Conservation (phyloP, 2,888 invertebrate genomes). For the Drosophila pseudotalamancana region DNA sequence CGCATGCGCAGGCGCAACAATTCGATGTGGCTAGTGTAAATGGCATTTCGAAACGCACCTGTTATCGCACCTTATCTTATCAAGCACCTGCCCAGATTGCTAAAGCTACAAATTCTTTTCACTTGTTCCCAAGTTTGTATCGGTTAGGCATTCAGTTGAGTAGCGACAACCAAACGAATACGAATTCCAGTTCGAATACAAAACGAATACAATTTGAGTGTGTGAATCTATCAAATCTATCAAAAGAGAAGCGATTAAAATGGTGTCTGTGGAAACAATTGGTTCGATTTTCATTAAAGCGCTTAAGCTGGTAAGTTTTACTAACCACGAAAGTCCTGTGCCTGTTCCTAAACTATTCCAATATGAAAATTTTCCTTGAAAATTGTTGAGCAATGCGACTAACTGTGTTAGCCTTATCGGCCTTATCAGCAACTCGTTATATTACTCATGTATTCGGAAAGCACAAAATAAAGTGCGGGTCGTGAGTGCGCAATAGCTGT, state of each 20-base stretch:
- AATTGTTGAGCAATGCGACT: conserved; percentile 49
- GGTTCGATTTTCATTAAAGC: conserved; percentile 92
- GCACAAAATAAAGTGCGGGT: conserved; percentile 26
- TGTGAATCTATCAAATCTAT: conserved; percentile 6
- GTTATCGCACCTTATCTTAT: conserved; percentile 59
- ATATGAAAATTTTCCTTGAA: neutral
- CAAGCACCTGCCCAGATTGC: conserved; percentile 52
- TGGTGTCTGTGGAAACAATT: conserved; percentile 92
- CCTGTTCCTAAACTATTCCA: neutral
- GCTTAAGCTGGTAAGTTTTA: conserved; percentile 89
- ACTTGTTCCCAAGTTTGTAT: conserved; percentile 25
- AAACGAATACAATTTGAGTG: conserved; percentile 9
- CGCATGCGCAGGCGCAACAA: conserved; percentile 46
- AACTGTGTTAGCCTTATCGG: conserved; percentile 5
- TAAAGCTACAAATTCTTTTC: conserved; percentile 72
- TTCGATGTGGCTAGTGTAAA: conserved; percentile 40
- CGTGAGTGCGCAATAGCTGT: conserved; percentile 14
- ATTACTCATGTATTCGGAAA: conserved; percentile 58
- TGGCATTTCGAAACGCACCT: conserved; percentile 65
- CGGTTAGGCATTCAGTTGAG: conserved; percentile 69
- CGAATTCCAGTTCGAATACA: conserved; percentile 26
- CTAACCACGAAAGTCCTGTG: neutral
- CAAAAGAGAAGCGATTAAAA: conserved; percentile 84
- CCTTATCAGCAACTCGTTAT: conserved; percentile 58
- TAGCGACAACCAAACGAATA: conserved; percentile 72